phyloP scores from a whole-genome alignment of 2,113 vertebrate species.

The Ondatra zibethicus region DNA sequence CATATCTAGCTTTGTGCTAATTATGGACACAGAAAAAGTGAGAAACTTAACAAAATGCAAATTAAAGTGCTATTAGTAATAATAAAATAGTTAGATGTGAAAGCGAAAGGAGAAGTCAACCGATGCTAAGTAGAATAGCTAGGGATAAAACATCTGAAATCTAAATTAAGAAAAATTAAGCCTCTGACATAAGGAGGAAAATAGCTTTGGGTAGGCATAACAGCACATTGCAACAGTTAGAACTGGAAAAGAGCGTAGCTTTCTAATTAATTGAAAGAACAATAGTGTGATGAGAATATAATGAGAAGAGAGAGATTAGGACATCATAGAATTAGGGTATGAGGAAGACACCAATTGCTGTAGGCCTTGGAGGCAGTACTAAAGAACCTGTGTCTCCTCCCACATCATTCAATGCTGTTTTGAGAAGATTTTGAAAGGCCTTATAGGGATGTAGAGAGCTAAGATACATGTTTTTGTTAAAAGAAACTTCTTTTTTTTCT shows the following conservation, averaged over 20 bases:
- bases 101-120: background rate
- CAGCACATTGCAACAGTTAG: background rate
- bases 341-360: background rate
- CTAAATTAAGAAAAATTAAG: conserved; percentile 38
- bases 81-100: background rate
- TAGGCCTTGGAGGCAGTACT: background rate
- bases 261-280: conserved; percentile 63
- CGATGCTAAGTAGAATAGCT: background rate
- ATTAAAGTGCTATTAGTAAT: conserved; percentile 32
- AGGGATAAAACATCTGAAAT: background rate
- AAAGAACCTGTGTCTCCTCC: background rate
- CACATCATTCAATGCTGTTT: background rate
- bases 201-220: background rate
- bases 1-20: background rate
- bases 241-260: background rate
- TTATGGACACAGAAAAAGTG: background rate
- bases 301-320: conserved; percentile 38
- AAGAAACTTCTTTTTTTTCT: background rate
- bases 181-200: background rate
- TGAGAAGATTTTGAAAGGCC: background rate
- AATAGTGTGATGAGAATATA: background rate
- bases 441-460: background rate
- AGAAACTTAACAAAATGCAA: background rate
- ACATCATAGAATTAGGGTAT: background rate
- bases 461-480: background rate